phyloP scores from a whole-genome alignment of 2,888 invertebrate species.

The Empis stercorea region DNA sequence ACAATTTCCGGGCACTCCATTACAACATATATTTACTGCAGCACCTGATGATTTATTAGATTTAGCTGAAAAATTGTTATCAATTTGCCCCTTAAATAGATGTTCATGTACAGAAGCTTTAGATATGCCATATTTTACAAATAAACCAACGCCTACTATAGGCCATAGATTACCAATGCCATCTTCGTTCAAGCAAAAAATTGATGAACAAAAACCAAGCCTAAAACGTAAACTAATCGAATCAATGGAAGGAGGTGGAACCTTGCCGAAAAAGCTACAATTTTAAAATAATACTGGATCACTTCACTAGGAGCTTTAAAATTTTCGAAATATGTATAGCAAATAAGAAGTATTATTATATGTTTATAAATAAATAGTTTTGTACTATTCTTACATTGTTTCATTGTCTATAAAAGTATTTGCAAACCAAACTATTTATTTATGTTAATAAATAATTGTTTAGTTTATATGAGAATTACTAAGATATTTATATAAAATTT shows the following conservation, averaged over 20 bases:
- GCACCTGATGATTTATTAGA: conserved; percentile 83
- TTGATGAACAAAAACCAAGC: conserved; percentile 40
- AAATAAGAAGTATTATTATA: too few relatives aligned
- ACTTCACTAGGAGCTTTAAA: too few relatives aligned
- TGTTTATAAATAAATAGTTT: too few relatives aligned
- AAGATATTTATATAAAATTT: too few relatives aligned
- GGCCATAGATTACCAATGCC: conserved; percentile 62
- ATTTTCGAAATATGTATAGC: too few relatives aligned
- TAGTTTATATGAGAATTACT: too few relatives aligned
- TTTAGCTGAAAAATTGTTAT: conserved; percentile 62
- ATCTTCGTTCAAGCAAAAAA: conserved; percentile 19
- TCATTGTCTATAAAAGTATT: too few relatives aligned
- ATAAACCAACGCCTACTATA: conserved; percentile 76
- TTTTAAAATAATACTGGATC: too few relatives aligned
- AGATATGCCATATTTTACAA: conserved; percentile 81
- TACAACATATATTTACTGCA: conserved; percentile 90
- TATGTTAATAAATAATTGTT: too few relatives aligned
- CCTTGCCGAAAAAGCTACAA: conserved; percentile 44
- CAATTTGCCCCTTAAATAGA: conserved; percentile 70
- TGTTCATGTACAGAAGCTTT: conserved; percentile 73
- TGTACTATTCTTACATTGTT: too few relatives aligned
- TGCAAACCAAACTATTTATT: too few relatives aligned
- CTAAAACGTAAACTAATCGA: conserved; percentile 55
- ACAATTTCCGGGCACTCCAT: conserved; percentile 64
- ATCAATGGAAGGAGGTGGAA: conserved; percentile 44